Percentiles rank a stretch among this genome's conserved stretches.
These are phyloP conservation scores for Cyphomyrus plagiostoma DNA, from an alignment of 2,113 vertebrate species.

Conservation along the genomic window DNA sequence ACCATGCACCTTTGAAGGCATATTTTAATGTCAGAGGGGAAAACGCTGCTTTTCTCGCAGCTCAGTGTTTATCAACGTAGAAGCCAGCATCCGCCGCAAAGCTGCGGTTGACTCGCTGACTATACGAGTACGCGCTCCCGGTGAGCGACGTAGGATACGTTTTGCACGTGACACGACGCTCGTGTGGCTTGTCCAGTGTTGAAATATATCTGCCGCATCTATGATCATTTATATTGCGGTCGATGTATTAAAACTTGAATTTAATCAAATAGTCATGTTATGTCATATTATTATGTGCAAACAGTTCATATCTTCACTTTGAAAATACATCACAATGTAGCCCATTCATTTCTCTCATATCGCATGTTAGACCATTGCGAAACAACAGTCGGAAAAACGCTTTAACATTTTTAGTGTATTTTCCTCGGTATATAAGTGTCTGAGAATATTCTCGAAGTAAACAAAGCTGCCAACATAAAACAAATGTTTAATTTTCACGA, in stretches of 20 bases:
- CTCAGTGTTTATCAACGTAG: background rate
- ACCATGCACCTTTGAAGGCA: background rate
- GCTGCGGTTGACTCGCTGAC: background rate
- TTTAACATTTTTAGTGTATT: conserved; percentile 3
- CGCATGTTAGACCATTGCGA: background rate
- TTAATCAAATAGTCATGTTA: background rate
- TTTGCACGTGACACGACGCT: background rate
- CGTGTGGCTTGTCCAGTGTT: background rate
- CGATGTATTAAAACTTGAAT: background rate
- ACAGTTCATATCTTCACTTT: background rate
- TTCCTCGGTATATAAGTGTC: background rate
- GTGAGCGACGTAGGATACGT: background rate
- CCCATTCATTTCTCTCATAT: background rate
- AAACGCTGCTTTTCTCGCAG: background rate
- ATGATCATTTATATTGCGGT: background rate
- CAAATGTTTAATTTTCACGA: background rate
- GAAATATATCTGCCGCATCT: background rate
- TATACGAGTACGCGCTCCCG: too few species aligned
- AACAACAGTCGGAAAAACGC: background rate
- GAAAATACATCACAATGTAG: background rate
- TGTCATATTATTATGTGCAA: background rate
- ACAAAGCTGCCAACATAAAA: background rate
- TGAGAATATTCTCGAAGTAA: background rate
- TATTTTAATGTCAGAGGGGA: background rate
- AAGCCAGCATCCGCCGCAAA: background rate